Base-by-base conservation (phyloP, 2,113 vertebrate genomes). In the Synodontis membranacea region DNA sequence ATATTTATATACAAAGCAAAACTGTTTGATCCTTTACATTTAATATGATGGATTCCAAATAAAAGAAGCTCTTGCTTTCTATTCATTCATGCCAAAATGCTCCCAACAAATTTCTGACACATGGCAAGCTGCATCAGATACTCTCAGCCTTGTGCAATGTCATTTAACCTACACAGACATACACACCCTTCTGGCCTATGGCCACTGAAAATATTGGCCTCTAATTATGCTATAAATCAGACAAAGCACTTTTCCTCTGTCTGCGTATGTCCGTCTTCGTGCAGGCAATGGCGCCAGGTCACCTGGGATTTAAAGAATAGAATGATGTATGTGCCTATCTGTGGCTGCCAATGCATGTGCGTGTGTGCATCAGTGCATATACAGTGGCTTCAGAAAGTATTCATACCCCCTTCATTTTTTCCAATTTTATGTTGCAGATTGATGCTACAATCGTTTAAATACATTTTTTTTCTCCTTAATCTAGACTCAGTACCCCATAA, bases 181-280 rank as follows among this genome's bases (percentile, higher is more conserved):
- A 83, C 62, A 86, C 89, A 75, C 83, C 46, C 91, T 89, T 90
- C 89, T 94, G 94, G 93, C 92, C 70, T 82, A 17, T 78, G 7
- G 92, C 94, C 94, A 90, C 88, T 83, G 85, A 88, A 93, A 94
- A 94, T 90, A 90, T 87, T 31, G n/a, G 75, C 56, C 80, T 83
- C 90, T 93, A 93, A 94, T 94, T 94, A 93, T 92, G 90, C 91
- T 92, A 92, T 94, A 94, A 95, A 94, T 94, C 93, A 94, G 91
- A 68, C 84, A 87, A 34, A 75, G 56, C 9, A 2, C 74, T 64
- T 62, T 86, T 86, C 28, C 37, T 82, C 44, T n/a, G n/a, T 81
- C 78, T 81, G 85, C 44, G 15, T 70, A 37, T 74, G 58, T 75
- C 46, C 54, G 23, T 75, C 66, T 74, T 31, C 52, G 31, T 9